Base-by-base conservation (phyloP, 2,888 invertebrate genomes). In the Catocala fraxini region DNA sequence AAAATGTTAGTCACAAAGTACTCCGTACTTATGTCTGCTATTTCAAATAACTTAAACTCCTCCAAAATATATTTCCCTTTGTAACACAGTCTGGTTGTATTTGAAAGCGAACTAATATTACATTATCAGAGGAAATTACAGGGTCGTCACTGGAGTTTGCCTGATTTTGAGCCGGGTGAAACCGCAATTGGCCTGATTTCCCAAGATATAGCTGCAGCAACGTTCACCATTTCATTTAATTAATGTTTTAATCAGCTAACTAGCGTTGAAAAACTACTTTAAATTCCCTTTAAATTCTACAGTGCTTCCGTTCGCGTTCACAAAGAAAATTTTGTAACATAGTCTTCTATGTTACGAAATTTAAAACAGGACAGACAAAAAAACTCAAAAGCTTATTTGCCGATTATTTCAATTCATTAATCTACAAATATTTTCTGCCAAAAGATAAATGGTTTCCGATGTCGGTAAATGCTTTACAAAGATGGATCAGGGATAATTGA, bases 161-260 rank as follows among this genome's bases (percentile, higher is more conserved):
- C 60, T 53, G 64, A 71, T 75, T 74, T 69, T 67, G 57, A 68
- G 63, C 56, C 65, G 66, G 65, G 66, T 62, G 68, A 73, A 80
- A 76, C 81, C 73, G 72, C 79, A 76, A 76, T 71, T 77, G 73
- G 62, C 74, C 71, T 85, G 90, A 91, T 91, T 90, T 88, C 88
- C 89, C 89, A 88, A 89, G 91, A 88, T 87, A 86, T 85, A 81
- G 58, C 62, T 77, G 71, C 68, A 71, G 65, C 66, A 70, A 71
- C 66, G 71, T 72, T 75, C 65, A 71, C 76, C 80, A 78, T 80
- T 84, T 90, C 88, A 91, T 92, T 90, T 81, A 91, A 89, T 93
- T 90, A 91, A 89, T 83, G 85, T 84, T 86, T 90, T 88, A 90
- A 91, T 89, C 85, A 89, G 84, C 84, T 87, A 90, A 90, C 87